Conservation (phyloP, 2,888 invertebrate species). For the Amphipoea lucens region DNA sequence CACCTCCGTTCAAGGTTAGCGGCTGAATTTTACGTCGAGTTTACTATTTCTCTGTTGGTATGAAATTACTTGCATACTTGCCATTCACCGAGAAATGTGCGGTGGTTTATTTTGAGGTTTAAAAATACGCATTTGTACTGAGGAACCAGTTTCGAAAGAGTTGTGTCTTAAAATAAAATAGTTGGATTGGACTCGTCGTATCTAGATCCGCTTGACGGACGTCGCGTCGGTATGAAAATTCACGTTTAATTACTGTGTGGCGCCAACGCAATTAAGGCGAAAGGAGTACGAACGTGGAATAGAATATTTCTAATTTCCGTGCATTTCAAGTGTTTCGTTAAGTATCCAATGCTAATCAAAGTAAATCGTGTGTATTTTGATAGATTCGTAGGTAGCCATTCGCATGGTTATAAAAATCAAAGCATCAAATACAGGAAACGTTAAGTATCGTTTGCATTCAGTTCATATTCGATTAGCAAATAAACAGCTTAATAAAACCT, state of each 20-base stretch:
- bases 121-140: slow-evolving; percentile 66
- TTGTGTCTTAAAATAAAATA: slow-evolving; percentile 53
- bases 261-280: slow-evolving; percentile 60
- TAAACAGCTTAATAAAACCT: background rate
- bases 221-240: slow-evolving; percentile 60
- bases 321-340: slow-evolving; percentile 39
- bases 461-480: background rate
- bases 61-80: slow-evolving; percentile 73
- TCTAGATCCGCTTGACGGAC: slow-evolving; percentile 58
- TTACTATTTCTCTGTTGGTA: slow-evolving; percentile 75
- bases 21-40: slow-evolving; percentile 76
- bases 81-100: slow-evolving; percentile 73
- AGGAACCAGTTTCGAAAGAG: slow-evolving; percentile 66
- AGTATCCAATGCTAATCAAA: slow-evolving; percentile 39
- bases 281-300: slow-evolving; percentile 62
- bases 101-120: slow-evolving; percentile 68
- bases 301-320: slow-evolving; percentile 65
- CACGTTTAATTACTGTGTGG: slow-evolving; percentile 62
- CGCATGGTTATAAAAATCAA: background rate
- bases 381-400: slow-evolving; percentile 8
- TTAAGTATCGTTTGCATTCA: background rate
- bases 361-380: slow-evolving; percentile 17
- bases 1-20: slow-evolving; percentile 77
- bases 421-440: background rate
- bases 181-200: slow-evolving; percentile 46